Base-by-base conservation (phyloP, 2,113 vertebrate genomes). In the Paedocypris sp. region DNA sequence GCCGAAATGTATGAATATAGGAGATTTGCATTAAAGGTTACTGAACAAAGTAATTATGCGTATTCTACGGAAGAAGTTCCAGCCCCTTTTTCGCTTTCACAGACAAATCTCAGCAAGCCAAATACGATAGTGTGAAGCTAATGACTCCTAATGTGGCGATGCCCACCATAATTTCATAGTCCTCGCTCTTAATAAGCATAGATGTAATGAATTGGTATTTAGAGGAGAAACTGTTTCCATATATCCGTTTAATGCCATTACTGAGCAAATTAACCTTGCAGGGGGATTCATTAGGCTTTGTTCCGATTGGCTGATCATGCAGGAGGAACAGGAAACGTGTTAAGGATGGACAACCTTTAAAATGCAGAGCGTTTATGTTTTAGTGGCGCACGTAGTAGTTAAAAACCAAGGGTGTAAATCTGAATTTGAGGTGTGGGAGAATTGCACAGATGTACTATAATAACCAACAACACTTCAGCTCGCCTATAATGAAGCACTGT, bases 191-290 rank as follows among this genome's bases (percentile, higher is more conserved):
- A 92, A 91, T 98, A 92, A 94, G 87, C 87, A 80, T 62, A 85
- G 87, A 88, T 89, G 93, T 93, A 95, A 96, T 96, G 90, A 92
- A 92, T 92, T 93, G 90, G 87, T 95, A 93, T 97, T 94, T 93
- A 90, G 87, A 85, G 88, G 91, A 89, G 85, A 88, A 90, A 72
- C 75, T 67, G 70, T 77, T 75, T 75, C 90, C 86, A 91, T 91
- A 89, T 91, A 91, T 87, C 90, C 90, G 86, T 90, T 88, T 95
- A 93, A 94, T 88, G 87, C 90, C 93, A 93, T 94, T 91, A 93
- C 86, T 86, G 89, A 91, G 85, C 89, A 91, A 95, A 98, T 97
- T 94, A 97, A 97, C 91, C 93, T 88, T 86, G 89, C 86, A 88
- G 86, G 83, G n/a, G 84, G 92, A 90, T 94, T 96, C 93, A 96